A percentile compares a stretch with the other conserved stretches of the same genome.
phyloP scores from a whole-genome alignment of 2,797 vertebrate species.

The Coregonus suidteri region DNA sequence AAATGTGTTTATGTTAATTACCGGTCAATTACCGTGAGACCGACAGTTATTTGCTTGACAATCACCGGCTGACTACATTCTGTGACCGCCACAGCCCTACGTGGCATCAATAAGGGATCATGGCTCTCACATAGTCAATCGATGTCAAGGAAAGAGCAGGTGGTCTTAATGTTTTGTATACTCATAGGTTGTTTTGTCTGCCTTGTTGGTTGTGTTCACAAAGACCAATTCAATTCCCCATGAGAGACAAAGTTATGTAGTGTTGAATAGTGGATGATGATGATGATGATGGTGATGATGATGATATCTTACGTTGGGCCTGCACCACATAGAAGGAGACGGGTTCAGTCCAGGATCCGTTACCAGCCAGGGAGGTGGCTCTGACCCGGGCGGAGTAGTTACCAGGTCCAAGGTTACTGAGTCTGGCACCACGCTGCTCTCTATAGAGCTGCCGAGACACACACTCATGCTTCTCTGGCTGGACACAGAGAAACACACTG shows the following conservation, averaged over 20 bases:
- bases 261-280: neutral
- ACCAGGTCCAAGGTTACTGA: slow-evolving; percentile 88
- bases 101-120: too few relatives aligned
- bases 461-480: slow-evolving; percentile 89
- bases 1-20: too few relatives aligned
- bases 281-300: neutral
- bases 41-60: too few relatives aligned
- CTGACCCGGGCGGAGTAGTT: slow-evolving; percentile 93
- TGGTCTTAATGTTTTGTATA: too few relatives aligned
- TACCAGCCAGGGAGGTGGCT: slow-evolving; percentile 92
- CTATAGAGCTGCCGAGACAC: slow-evolving; percentile 88
- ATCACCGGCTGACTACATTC: too few relatives aligned
- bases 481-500: slow-evolving; percentile 7
- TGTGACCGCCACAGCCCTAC: too few relatives aligned
- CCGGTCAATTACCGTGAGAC: too few relatives aligned
- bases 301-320: slow-evolving; percentile 81
- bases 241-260: neutral
- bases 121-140: too few relatives aligned
- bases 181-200: too few relatives aligned
- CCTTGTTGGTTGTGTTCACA: too few relatives aligned
- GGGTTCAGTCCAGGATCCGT: slow-evolving; percentile 92
- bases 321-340: slow-evolving; percentile 85
- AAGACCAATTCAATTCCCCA: too few relatives aligned
- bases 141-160: too few relatives aligned
- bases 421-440: slow-evolving; percentile 80